phyloP scores from a whole-genome alignment of 1,140 invertebrate genomes.

The Hestina assimilis region DNA sequence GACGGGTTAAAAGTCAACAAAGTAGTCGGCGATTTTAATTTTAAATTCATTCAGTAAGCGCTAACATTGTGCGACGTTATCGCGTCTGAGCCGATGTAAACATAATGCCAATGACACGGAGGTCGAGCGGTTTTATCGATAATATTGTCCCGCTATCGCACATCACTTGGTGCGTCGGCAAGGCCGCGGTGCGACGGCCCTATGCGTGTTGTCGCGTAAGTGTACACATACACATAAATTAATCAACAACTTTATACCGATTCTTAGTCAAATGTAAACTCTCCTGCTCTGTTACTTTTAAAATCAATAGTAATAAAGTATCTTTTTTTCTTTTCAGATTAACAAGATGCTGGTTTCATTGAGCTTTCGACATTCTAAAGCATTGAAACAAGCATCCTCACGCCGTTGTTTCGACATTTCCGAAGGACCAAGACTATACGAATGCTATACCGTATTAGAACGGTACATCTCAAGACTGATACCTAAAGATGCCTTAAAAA shows the following conservation, averaged over 20 bases:
- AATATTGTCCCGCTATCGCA: conserved; percentile 41
- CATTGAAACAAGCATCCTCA: conserved; percentile 20
- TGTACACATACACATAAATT: conserved; percentile 63
- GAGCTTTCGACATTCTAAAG: conserved; percentile 30
- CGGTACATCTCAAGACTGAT: conserved; percentile 57
- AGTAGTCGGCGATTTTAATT: conserved; percentile 16
- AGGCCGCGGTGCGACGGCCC: conserved; percentile 62
- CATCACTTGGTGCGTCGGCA: conserved; percentile 64
- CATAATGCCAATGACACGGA: conserved; percentile 72
- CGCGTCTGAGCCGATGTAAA: conserved; percentile 58
- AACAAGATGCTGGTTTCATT: conserved; percentile 61
- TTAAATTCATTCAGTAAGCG: conserved; percentile 27
- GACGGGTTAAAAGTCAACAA: conserved; percentile 8
- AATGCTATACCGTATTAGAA: conserved; percentile 30
- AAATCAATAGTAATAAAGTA: no score
- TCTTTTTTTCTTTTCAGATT: conserved; percentile 48
- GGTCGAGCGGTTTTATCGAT: conserved; percentile 62
- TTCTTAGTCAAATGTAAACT: conserved; percentile 40
- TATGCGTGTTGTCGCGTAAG: conserved; percentile 53
- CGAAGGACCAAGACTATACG: conserved; percentile 42
- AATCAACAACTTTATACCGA: conserved; percentile 53
- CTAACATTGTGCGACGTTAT: conserved; percentile 42
- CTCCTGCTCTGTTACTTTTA: background rate
- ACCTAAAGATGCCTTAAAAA: conserved; percentile 58
- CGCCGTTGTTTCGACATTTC: conserved; percentile 16